Conservation (phyloP, 2,888 invertebrate species). For the Oligia latruncula region DNA sequence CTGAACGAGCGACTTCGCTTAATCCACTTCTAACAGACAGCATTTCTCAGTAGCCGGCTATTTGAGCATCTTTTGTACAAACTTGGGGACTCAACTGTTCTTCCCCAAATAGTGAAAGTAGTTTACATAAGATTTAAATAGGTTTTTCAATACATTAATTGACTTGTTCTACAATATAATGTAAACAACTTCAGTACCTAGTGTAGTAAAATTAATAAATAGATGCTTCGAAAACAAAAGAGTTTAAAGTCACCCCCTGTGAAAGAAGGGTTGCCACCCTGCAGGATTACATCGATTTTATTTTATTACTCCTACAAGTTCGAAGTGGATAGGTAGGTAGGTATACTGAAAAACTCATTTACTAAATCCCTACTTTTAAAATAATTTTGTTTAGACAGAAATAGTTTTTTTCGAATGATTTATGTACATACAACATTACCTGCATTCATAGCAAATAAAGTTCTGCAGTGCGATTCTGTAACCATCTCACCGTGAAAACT, state of each 20-base stretch:
- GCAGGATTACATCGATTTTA: background rate
- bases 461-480: too few relatives aligned
- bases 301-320: background rate
- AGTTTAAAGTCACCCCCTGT: constrained; percentile 46
- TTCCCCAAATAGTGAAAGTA: background rate
- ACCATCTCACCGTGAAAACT: too few relatives aligned
- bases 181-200: constrained; percentile 15
- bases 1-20: background rate
- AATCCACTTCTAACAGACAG: background rate
- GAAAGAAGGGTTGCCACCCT: constrained; percentile 47
- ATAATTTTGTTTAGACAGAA: background rate
- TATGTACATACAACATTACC: too few relatives aligned
- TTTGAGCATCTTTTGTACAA: background rate
- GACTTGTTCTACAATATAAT: constrained; percentile 13
- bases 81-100: background rate
- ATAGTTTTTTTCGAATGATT: background rate
- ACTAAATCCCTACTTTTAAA: background rate
- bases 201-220: constrained; percentile 56
- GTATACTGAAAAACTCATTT: background rate
- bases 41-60: background rate
- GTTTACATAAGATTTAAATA: background rate
- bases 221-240: constrained; percentile 56
- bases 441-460: too few relatives aligned
- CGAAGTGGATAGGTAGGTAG: background rate
- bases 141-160: background rate